Conservation (phyloP, 2,113 vertebrate genomes). For the Cisticola juncidis region DNA sequence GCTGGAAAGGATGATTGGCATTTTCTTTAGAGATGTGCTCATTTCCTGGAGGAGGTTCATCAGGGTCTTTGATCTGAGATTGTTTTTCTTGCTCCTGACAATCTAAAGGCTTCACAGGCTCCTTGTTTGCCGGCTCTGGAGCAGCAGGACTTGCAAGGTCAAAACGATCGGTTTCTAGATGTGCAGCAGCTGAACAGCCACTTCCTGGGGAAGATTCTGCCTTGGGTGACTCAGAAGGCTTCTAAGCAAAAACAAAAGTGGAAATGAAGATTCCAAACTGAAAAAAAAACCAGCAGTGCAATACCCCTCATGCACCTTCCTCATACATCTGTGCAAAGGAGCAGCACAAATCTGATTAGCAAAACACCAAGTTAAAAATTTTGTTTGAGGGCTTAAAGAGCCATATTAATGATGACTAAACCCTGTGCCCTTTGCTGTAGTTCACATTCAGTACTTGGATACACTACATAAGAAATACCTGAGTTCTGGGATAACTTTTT, state of each 20-base stretch:
- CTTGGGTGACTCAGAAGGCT: constrained; percentile 9
- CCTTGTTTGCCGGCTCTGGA: not conserved
- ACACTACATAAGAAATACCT: not conserved
- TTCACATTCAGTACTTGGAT: not conserved
- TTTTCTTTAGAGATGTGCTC: constrained; percentile 47
- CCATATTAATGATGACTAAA: not conserved
- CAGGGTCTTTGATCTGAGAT: not conserved
- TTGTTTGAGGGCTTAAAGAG: not conserved
- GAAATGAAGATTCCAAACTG: constrained; percentile 3
- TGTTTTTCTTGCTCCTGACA: constrained; percentile 26
- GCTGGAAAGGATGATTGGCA: constrained; percentile 55
- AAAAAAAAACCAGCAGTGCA: not conserved
- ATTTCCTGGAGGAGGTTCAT: constrained; percentile 38
- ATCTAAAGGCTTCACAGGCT: not conserved
- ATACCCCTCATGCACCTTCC: not conserved
- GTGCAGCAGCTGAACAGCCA: not conserved
- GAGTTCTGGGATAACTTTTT: not conserved
- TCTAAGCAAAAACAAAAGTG: constrained; percentile 56
- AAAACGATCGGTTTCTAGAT: not conserved
- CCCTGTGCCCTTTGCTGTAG: not conserved
- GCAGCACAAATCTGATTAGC: not conserved
- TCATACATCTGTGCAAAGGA: not conserved
- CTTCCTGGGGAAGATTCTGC: not conserved
- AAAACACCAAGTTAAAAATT: not conserved
- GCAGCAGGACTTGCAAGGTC: not conserved